Base-by-base conservation (phyloP, 2,113 vertebrate species). In the Lycaon pictus region DNA sequence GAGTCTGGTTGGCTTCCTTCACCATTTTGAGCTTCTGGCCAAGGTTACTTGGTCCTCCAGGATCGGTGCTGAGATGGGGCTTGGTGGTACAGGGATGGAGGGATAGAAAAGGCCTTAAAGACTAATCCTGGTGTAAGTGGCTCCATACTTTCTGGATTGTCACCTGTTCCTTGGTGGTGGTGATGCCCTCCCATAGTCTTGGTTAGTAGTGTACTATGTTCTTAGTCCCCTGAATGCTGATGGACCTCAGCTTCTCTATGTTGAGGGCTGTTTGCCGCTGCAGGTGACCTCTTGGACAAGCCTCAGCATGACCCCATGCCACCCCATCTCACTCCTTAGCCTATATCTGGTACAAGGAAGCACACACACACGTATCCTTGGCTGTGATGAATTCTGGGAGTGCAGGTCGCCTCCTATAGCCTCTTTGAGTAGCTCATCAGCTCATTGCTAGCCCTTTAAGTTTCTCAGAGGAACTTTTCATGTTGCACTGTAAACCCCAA, bases 401-500 rank as follows among this genome's bases (percentile, higher is more conserved):
- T 65, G 67, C 5, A 27, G 56, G 29, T 32, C 89, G 48, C 22
- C 29, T 16, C 29, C 29, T n/a, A 13, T 55, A 62, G 27, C 76
- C n/a, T 82, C 60, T 94, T 94, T n/a, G 79, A 92, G 51, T 19
- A 88, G 35, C 43, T 92, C 5, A 16, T 81, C 72, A 86, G 48
- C n/a, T 62, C 11, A n/a, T 60, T 23, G 56, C 62, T 63, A 63
- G 35, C 22, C 29, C 35, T 97, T 84, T 56, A 51, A 22, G 27
- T 65, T 96, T 92, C 48, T 81, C 22, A 86, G 77, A 63, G 83
- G 43, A 95, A 62, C 25, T 94, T 91, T 43, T 43, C 43, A 43
- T 43, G 43, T 43, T 43, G 43, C 67, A 55, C 16, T 25, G 12
- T 92, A 53, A 95, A 88, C 27, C 9, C 58, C 53, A 69, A 0